Evolutionary conservation across 2,797 vertebrate genomes (phyloP).

Genomic region (Leptoclinus maculatus): DNA sequence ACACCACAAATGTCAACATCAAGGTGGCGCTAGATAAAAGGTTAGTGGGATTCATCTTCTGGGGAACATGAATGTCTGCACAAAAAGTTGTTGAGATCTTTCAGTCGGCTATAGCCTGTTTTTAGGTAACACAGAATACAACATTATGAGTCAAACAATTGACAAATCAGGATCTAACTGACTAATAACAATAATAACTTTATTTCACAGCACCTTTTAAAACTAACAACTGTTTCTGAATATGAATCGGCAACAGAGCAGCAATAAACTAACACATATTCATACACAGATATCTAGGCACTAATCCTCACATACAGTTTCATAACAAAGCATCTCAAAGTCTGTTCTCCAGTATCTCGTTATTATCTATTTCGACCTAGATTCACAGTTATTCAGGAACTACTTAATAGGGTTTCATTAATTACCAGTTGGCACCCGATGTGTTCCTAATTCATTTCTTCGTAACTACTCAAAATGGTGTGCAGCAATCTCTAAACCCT

Average conservation of each 20-base stretch:
- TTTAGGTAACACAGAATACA: neutral
- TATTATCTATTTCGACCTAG: neutral
- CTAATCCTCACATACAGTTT: neutral
- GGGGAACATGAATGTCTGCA: neutral
- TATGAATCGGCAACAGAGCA: neutral
- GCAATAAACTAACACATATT: neutral
- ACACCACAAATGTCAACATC: neutral
- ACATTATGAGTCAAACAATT: no score
- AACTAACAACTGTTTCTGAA: neutral
- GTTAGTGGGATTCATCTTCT: neutral
- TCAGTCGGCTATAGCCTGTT: neutral
- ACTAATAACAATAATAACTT: no score
- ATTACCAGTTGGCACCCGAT: neutral
- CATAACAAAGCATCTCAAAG: neutral
- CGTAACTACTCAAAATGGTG: neutral
- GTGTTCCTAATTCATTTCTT: neutral
- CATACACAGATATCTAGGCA: neutral
- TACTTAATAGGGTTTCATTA: neutral
- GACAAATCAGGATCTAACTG: no score
- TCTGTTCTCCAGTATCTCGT: neutral
- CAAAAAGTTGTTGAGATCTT: neutral
- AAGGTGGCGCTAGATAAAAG: neutral
- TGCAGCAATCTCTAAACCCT: neutral
- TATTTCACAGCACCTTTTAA: no score
- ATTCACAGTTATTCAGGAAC: slow-evolving; percentile 1